phyloP scores from a whole-genome alignment of 2,113 vertebrate genomes.

The Ivindomyrus marchei region DNA sequence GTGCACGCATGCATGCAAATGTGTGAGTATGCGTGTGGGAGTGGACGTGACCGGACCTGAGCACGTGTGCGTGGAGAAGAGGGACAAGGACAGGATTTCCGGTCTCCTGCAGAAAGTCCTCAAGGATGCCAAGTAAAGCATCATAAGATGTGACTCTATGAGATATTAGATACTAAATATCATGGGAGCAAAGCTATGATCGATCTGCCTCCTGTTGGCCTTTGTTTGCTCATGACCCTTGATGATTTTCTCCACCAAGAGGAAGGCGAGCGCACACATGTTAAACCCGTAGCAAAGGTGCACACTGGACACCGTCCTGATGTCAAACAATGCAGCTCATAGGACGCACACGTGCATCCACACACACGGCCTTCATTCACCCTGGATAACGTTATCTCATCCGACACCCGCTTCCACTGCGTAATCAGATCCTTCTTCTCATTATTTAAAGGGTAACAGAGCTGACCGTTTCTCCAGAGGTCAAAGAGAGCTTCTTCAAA shows the following conservation, averaged over 20 bases:
- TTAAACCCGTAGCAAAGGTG: slow-evolving; percentile 25
- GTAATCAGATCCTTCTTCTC: slow-evolving; percentile 1
- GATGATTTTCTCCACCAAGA: slow-evolving; percentile 21
- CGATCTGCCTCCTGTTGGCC: slow-evolving; percentile 21
- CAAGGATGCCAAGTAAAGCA: background rate
- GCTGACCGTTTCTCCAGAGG: background rate
- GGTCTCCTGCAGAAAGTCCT: background rate
- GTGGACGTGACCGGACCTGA: background rate
- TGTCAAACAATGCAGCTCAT: slow-evolving; percentile 6
- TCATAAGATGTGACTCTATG: background rate
- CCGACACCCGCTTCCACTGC: slow-evolving; percentile 25
- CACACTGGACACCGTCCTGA: slow-evolving; percentile 3
- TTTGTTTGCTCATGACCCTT: slow-evolving; percentile 2
- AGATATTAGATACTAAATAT: slow-evolving; percentile 23
- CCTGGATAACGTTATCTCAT: slow-evolving; percentile 24
- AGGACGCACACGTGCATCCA: background rate
- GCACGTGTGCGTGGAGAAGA: background rate
- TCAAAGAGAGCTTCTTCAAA: background rate
- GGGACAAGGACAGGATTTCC: background rate
- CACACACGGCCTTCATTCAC: slow-evolving; percentile 9
- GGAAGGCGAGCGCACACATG: slow-evolving; percentile 30
- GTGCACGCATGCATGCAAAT: background rate
- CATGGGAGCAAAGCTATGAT: slow-evolving; percentile 1
- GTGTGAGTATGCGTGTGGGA: background rate
- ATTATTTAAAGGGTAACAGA: background rate